A percentile compares a stretch with the other conserved stretches of the same genome.
Conservation (phyloP, 2,113 vertebrate genomes). For the Zonotrichia leucophrys region DNA sequence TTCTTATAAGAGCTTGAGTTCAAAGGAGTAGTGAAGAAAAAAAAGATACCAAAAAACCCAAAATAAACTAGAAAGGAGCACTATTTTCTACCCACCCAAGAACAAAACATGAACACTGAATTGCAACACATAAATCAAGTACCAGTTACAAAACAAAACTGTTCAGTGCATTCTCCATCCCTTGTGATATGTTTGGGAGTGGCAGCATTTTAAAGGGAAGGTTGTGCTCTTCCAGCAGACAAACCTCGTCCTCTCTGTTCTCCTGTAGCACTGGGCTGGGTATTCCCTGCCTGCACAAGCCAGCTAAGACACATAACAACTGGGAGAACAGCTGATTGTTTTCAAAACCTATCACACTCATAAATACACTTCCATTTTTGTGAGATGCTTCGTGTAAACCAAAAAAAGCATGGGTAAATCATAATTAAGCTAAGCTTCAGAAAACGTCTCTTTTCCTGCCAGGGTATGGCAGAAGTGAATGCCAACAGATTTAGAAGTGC, state of each 20-base stretch:
- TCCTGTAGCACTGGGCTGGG: background rate
- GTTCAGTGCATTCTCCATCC: background rate
- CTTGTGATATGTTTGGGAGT: background rate
- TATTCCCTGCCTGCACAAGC: background rate
- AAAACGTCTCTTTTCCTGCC: background rate
- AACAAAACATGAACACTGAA: background rate
- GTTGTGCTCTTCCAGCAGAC: background rate
- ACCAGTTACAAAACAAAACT: background rate
- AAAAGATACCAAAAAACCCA: background rate
- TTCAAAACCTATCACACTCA: background rate
- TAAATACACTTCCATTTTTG: background rate
- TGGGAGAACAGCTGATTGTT: background rate
- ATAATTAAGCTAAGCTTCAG: background rate
- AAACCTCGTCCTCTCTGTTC: background rate
- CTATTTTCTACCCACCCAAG: background rate
- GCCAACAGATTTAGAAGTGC: background rate
- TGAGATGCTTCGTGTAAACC: background rate
- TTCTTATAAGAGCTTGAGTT: background rate
- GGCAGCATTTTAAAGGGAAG: background rate
- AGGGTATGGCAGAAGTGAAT: background rate
- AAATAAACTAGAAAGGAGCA: background rate
- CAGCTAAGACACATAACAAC: rapidly evolving
- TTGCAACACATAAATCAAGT: background rate
- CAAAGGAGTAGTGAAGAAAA: background rate
- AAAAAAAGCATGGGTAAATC: background rate